phyloP scores from a whole-genome alignment of 2,797 vertebrate genomes.

The Sebastes melanostomus region DNA sequence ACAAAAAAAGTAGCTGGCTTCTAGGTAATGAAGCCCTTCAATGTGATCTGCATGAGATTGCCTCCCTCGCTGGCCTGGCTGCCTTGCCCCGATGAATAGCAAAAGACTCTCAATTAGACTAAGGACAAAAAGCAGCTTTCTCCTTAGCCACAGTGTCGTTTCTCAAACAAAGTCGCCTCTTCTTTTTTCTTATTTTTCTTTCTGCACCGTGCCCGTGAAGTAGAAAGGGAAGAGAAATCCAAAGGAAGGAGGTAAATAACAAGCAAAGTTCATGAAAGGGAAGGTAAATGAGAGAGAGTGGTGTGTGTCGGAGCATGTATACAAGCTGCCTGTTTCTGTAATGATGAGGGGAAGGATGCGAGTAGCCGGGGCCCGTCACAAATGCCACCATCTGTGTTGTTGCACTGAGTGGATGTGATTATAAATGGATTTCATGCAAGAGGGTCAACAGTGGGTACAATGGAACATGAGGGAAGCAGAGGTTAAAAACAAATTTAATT shows the following conservation, averaged over 20 bases:
- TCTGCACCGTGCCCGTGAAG: constrained; percentile 12
- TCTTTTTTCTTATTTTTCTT: constrained; percentile 9
- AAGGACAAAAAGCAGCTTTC: constrained; percentile 65
- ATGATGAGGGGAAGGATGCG: constrained; percentile 19
- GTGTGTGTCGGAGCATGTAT: constrained; percentile 14
- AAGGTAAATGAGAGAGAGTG: constrained; percentile 56
- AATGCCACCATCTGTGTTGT: constrained; percentile 25
- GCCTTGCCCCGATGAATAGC: constrained; percentile 60
- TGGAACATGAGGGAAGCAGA: not conserved
- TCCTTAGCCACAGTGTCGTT: constrained; percentile 32
- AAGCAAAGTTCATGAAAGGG: constrained; percentile 64
- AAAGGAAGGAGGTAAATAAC: constrained; percentile 51
- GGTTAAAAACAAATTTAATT: not conserved
- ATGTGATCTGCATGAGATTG: constrained; percentile 78
- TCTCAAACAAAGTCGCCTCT: constrained; percentile 61
- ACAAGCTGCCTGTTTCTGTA: constrained; percentile 12
- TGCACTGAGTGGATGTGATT: constrained; percentile 41
- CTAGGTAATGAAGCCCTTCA: constrained; percentile 81
- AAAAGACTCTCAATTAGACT: constrained; percentile 69
- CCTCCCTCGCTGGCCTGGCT: constrained; percentile 55
- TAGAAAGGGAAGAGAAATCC: constrained; percentile 25
- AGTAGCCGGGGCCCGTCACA: constrained; percentile 32
- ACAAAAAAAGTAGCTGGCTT: constrained; percentile 73
- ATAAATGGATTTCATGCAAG: constrained; percentile 63
- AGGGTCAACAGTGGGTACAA: constrained; percentile 33